phyloP scores from a whole-genome alignment of 2,113 vertebrate genomes.

The Phrynosoma platyrhinos region DNA sequence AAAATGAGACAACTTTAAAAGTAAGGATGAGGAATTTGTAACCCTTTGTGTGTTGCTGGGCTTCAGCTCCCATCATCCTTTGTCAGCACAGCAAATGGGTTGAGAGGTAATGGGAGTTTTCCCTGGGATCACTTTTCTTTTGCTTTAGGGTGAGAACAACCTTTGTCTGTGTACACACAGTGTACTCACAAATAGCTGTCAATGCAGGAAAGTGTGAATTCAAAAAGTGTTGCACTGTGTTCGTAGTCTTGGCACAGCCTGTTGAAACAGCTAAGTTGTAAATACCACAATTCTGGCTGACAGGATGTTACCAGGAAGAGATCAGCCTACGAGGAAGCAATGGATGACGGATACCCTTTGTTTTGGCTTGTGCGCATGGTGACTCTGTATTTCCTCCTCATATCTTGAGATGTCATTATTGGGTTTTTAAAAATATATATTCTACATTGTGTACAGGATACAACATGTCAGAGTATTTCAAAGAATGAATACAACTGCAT shows the following conservation, averaged over 20 bases:
- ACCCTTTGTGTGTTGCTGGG: no score
- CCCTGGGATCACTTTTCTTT: neutral
- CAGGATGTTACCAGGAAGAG: neutral
- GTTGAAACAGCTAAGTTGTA: neutral
- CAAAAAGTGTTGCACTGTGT: no score
- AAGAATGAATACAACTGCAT: neutral
- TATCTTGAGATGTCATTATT: neutral
- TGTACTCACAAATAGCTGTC: neutral
- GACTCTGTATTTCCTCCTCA: neutral
- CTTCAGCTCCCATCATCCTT: no score
- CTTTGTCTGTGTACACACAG: no score
- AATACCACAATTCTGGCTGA: neutral
- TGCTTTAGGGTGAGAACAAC: neutral
- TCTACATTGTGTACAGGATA: no score
- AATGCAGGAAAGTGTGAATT: neutral
- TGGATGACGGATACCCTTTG: neutral
- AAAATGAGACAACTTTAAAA: neutral
- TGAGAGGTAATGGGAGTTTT: neutral
- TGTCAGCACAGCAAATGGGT: neutral
- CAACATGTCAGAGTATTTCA: no score
- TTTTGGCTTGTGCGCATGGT: neutral
- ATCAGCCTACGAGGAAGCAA: neutral
- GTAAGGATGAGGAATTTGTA: neutral
- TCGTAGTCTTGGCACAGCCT: neutral
- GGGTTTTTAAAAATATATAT: neutral